Conservation (phyloP, 2,888 invertebrate species). For the Megastigmus dorsalis region DNA sequence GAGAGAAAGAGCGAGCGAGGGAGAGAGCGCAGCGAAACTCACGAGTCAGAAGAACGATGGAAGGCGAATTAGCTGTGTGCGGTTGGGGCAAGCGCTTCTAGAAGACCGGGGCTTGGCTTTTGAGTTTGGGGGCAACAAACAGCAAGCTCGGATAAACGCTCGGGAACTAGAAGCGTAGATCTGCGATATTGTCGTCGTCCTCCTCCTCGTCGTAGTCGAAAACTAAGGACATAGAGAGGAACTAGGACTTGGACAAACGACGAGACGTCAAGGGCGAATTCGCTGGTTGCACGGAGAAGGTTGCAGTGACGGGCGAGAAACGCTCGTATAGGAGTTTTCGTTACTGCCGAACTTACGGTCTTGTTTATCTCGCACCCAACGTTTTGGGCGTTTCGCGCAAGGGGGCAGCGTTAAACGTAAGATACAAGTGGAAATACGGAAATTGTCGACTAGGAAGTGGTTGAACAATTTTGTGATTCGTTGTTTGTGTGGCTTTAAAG, state of each 20-base stretch:
- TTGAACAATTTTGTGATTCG: neutral
- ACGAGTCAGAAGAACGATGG: constrained; percentile 10
- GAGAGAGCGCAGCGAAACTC: neutral
- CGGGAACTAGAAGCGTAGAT: constrained; percentile 19
- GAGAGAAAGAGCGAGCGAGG: neutral
- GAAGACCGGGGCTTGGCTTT: too few species aligned
- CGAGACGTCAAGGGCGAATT: constrained; percentile 7
- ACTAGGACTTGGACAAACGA: constrained; percentile 7
- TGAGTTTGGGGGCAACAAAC: constrained; percentile 24
- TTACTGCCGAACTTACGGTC: constrained; percentile 27
- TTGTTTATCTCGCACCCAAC: constrained; percentile 10
- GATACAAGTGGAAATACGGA: neutral
- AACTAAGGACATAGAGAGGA: neutral
- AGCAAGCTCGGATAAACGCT: constrained; percentile 29
- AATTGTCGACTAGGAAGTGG: neutral
- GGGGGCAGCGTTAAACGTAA: neutral
- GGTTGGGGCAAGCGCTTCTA: neutral
- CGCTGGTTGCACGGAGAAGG: neutral
- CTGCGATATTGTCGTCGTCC: constrained; percentile 21
- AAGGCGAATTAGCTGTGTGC: neutral
- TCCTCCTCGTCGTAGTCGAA: neutral
- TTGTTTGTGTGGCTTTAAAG: neutral
- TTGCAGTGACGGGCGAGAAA: neutral
- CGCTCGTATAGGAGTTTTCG: neutral
- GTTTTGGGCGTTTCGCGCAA: neutral